Evolutionary conservation across 2,113 vertebrate species (phyloP).

Genomic region (Entomyzon cyanotis): DNA sequence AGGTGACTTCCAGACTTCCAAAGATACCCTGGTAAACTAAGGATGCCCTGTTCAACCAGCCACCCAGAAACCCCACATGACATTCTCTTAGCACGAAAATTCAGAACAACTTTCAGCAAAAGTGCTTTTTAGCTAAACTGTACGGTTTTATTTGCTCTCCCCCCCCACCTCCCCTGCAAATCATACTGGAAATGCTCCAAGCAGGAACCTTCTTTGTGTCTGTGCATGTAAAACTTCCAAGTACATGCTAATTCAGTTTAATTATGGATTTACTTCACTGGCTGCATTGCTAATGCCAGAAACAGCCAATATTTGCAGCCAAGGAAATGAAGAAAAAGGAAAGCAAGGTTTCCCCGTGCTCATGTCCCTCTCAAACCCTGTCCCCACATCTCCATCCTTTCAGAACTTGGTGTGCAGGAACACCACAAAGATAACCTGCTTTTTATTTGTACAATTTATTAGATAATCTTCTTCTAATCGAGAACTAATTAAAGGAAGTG

Average conservation of each 20-base stretch:
- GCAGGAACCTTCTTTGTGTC: conserved; percentile 25
- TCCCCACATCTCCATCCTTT: background rate
- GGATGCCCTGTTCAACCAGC: background rate
- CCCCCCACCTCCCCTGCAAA: background rate
- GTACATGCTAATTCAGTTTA: conserved; percentile 62
- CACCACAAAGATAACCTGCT: conserved; percentile 37
- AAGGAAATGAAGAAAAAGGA: background rate
- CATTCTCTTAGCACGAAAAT: background rate
- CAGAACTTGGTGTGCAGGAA: background rate
- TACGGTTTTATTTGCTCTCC: background rate
- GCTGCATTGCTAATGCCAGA: background rate
- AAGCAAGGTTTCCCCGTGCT: background rate
- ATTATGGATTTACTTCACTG: conserved; percentile 62
- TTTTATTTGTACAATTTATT: conserved; percentile 73
- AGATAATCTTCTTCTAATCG: conserved; percentile 73
- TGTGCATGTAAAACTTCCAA: conserved; percentile 34
- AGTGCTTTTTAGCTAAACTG: background rate
- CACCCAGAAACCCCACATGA: background rate
- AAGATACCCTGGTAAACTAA: background rate
- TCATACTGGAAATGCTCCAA: conserved; percentile 39
- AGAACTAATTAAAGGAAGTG: conserved; percentile 75
- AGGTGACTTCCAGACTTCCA: background rate
- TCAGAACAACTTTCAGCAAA: background rate
- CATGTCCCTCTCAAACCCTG: background rate
- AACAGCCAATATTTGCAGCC: conserved; percentile 1